These are phyloP conservation scores for Bungarus multicinctus DNA, from an alignment of 2,113 vertebrate genomes.

Conservation along the genomic window DNA sequence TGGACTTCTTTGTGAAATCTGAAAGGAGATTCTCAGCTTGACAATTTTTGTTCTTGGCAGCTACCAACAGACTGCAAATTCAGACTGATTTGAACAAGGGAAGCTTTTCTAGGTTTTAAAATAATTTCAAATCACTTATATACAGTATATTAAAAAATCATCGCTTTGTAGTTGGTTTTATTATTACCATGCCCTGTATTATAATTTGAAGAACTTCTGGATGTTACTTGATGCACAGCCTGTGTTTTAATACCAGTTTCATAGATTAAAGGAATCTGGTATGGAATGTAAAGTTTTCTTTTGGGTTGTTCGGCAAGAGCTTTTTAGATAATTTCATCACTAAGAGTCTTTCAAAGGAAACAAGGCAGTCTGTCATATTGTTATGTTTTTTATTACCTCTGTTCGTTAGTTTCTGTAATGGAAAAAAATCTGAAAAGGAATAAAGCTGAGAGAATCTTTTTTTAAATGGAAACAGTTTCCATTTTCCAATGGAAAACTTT, in stretches of 20 bases:
- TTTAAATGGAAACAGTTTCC: slow-evolving; percentile 1
- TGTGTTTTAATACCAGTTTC: not conserved
- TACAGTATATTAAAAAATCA: no score
- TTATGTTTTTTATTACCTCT: not conserved
- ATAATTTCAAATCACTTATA: no score
- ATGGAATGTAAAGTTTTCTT: not conserved
- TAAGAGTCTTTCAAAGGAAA: not conserved
- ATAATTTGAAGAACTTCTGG: no score
- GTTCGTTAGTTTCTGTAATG: not conserved
- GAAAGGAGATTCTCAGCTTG: not conserved
- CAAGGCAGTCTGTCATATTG: not conserved
- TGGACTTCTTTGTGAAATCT: not conserved
- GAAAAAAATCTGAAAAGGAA: not conserved
- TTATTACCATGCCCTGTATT: no score
- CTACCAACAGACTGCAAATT: not conserved
- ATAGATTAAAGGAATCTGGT: not conserved
- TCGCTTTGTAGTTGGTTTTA: no score
- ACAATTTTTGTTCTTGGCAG: not conserved
- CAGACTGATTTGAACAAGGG: not conserved
- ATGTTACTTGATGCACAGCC: no score
- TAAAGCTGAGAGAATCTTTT: not conserved
- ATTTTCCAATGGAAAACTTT: not conserved
- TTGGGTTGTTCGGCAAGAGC: not conserved
- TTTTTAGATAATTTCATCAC: not conserved
- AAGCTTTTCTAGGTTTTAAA: not conserved